These are phyloP conservation scores for Pseudococcus viburni DNA, from an alignment of 2,888 invertebrate genomes.

Conservation along the genomic window DNA sequence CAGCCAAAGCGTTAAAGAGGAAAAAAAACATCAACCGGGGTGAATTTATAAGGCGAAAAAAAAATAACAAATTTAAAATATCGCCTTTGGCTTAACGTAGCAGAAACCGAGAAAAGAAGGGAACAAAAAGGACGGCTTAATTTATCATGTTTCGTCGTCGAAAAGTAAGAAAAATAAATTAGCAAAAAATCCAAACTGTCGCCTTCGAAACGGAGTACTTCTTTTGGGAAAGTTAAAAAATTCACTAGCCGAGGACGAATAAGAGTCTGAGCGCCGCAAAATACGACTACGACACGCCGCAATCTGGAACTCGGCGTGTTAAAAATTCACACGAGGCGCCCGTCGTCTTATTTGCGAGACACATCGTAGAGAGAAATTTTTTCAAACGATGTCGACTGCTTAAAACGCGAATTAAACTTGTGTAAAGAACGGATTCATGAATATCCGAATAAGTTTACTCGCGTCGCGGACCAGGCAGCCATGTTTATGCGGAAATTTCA, in stretches of 20 bases:
- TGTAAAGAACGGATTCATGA: conserved; percentile 42
- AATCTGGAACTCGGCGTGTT: conserved; percentile 35
- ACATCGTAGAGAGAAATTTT: neutral
- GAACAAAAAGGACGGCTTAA: neutral
- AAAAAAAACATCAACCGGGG: neutral
- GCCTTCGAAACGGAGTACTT: conserved; percentile 21
- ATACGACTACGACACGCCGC: neutral
- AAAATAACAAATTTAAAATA: conserved; percentile 26
- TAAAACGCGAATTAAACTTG: conserved; percentile 32
- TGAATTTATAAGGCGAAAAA: conserved; percentile 17
- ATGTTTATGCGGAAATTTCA: neutral
- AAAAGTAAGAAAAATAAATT: conserved; percentile 43
- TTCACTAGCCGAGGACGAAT: neutral
- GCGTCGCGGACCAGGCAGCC: neutral
- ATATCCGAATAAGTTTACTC: conserved; percentile 7
- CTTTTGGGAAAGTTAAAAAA: conserved; percentile 17
- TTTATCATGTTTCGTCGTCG: conserved; percentile 24
- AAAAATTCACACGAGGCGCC: conserved; percentile 33
- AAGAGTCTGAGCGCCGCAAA: neutral
- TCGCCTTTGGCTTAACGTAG: conserved; percentile 10
- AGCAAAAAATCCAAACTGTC: conserved; percentile 39
- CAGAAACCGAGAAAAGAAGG: neutral
- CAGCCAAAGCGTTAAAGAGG: conserved; percentile 4
- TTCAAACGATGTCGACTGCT: conserved; percentile 26
- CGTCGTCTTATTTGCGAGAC: neutral